phyloP scores from a whole-genome alignment of 2,888 invertebrate species.

The Chelonus formosanus region DNA sequence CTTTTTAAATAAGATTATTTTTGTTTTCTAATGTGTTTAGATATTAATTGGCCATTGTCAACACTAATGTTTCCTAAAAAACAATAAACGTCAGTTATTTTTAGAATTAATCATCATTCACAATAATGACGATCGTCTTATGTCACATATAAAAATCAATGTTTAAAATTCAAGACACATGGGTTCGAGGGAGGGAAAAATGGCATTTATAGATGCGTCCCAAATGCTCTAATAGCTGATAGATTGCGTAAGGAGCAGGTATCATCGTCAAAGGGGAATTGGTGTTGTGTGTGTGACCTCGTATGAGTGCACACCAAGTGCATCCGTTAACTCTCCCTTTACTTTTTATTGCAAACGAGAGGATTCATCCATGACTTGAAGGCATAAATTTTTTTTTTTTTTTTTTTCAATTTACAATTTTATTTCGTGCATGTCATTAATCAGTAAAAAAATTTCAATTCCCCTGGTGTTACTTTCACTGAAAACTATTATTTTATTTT shows the following conservation, averaged over 20 bases:
- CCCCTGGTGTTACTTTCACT: neutral
- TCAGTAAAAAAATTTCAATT: neutral
- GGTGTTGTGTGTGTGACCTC: slow-evolving; percentile 19
- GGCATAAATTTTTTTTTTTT: neutral
- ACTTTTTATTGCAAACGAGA: slow-evolving; percentile 12
- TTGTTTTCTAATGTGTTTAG: too few species aligned
- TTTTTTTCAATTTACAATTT: neutral
- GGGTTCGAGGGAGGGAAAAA: too few species aligned
- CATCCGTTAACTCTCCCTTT: slow-evolving; percentile 23
- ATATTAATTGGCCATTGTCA: too few species aligned
- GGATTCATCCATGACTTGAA: slow-evolving; percentile 15
- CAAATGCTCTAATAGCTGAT: slow-evolving; percentile 21
- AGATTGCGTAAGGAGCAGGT: slow-evolving; percentile 31
- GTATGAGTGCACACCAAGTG: slow-evolving; percentile 25
- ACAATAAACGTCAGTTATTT: too few species aligned
- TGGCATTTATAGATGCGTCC: slow-evolving; percentile 1
- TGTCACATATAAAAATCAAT: too few species aligned
- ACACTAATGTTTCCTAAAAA: too few species aligned
- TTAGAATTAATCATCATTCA: too few species aligned
- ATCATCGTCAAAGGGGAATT: slow-evolving; percentile 4
- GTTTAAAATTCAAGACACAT: too few species aligned
- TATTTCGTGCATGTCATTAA: too few species aligned
- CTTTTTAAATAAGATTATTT: too few species aligned
- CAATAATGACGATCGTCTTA: too few species aligned
- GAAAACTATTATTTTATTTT: neutral